Conservation (phyloP, 2,888 invertebrate genomes). For the Oscheius sp. region DNA sequence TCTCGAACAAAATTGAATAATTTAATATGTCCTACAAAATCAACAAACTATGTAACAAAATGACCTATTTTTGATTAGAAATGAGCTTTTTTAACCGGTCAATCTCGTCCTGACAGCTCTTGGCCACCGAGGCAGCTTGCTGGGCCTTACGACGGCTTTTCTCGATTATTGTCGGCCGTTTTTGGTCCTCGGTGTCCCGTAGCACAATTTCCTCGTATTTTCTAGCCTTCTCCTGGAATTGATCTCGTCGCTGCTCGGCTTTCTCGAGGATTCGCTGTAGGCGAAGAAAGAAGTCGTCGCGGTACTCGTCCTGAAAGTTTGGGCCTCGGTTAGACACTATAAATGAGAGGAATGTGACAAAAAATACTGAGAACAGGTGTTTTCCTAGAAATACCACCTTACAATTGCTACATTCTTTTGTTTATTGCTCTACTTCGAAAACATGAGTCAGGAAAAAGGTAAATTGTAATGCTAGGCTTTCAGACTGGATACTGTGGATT, state of each 20-base stretch:
- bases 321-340: no score
- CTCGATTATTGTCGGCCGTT: not conserved
- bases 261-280: conserved; percentile 12
- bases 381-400: not conserved
- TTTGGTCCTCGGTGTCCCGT: conserved; percentile 1
- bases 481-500: no score
- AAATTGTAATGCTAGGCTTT: no score
- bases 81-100: not conserved
- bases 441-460: no score
- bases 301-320: not conserved
- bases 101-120: not conserved
- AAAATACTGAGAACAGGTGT: not conserved
- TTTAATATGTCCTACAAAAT: no score
- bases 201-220: conserved; percentile 15
- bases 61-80: not conserved
- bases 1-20: no score
- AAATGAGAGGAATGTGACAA: no score
- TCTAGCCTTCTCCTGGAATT: not conserved
- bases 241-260: not conserved
- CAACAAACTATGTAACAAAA: no score
- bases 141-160: not conserved
- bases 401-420: not conserved
- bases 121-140: not conserved
- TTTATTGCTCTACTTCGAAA: not conserved
- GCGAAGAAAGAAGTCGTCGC: not conserved